These are phyloP conservation scores for Dynastes tityus DNA, from an alignment of 2,888 invertebrate genomes.

Conservation along the genomic window DNA sequence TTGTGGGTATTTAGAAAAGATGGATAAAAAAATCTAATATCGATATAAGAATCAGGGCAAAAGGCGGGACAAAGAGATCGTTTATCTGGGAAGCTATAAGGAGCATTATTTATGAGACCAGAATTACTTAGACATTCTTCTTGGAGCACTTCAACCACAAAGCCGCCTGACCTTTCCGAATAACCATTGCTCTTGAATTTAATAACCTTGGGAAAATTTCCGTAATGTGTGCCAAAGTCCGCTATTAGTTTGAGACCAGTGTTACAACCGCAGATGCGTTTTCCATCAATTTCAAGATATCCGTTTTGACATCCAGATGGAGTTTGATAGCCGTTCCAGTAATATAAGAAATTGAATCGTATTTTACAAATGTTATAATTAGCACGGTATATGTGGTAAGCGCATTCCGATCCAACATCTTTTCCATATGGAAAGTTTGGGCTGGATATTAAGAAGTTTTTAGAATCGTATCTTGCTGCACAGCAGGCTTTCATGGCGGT, in stretches of 20 bases:
- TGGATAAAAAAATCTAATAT: slow-evolving; percentile 59
- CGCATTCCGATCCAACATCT: slow-evolving; percentile 70
- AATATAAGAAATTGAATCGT: slow-evolving; percentile 73
- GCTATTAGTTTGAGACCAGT: slow-evolving; percentile 68
- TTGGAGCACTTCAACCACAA: slow-evolving; percentile 74
- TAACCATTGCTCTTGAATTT: slow-evolving; percentile 70
- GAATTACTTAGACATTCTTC: slow-evolving; percentile 71
- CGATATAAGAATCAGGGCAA: slow-evolving; percentile 58
- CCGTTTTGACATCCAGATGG: slow-evolving; percentile 70
- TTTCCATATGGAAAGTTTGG: slow-evolving; percentile 74
- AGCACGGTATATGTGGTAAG: slow-evolving; percentile 71
- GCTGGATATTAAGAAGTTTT: slow-evolving; percentile 72
- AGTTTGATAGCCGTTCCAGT: slow-evolving; percentile 70
- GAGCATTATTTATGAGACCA: too few species aligned
- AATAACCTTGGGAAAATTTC: slow-evolving; percentile 67
- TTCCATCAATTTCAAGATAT: slow-evolving; percentile 74
- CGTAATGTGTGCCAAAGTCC: slow-evolving; percentile 65
- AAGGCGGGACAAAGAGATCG: slow-evolving; percentile 19
- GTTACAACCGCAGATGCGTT: slow-evolving; percentile 75
- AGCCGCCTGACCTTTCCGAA: slow-evolving; percentile 70
- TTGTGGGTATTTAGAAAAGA: slow-evolving; percentile 52
- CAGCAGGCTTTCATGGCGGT: slow-evolving; percentile 66
- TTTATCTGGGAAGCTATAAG: too few species aligned
- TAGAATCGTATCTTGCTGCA: slow-evolving; percentile 67
- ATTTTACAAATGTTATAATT: slow-evolving; percentile 72